These are phyloP conservation scores for Chrysocyon brachyurus DNA, from an alignment of 2,797 vertebrate species.

Conservation along the genomic window DNA sequence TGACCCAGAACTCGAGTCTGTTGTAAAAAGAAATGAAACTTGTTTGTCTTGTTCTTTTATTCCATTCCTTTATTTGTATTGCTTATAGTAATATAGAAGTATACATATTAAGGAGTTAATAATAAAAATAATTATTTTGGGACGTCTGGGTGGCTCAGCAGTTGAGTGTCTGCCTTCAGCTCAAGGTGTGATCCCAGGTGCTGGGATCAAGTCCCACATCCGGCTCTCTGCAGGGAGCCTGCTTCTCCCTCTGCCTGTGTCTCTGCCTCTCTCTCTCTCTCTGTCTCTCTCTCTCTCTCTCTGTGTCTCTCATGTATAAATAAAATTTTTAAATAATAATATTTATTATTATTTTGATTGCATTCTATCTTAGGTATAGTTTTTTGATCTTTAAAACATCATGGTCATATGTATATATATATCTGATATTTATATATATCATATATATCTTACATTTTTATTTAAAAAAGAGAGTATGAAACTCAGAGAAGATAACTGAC, in stretches of 20 bases:
- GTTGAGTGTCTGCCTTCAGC: too few species aligned
- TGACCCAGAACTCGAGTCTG: background rate
- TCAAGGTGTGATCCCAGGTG: too few species aligned
- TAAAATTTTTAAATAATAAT: too few species aligned
- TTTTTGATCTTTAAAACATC: background rate
- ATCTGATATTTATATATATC: background rate
- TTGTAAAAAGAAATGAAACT: background rate
- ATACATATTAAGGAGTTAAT: background rate
- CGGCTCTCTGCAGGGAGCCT: too few species aligned
- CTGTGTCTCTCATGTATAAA: too few species aligned
- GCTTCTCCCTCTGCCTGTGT: too few species aligned
- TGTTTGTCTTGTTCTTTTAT: background rate
- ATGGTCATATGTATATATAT: background rate
- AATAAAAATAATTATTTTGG: background rate
- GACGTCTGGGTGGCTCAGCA: too few species aligned
- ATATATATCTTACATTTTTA: background rate
- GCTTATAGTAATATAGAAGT: background rate
- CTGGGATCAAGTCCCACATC: too few species aligned
- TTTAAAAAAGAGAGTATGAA: background rate
- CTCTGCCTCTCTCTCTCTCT: too few species aligned
- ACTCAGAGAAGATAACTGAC: background rate
- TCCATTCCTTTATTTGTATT: background rate
- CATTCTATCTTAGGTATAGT: background rate
- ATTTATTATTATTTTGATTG: background rate
- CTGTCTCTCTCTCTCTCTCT: too few species aligned